Evolutionary conservation across 1,140 invertebrate species (phyloP).

Genomic region (Dinoponera quadriceps): DNA sequence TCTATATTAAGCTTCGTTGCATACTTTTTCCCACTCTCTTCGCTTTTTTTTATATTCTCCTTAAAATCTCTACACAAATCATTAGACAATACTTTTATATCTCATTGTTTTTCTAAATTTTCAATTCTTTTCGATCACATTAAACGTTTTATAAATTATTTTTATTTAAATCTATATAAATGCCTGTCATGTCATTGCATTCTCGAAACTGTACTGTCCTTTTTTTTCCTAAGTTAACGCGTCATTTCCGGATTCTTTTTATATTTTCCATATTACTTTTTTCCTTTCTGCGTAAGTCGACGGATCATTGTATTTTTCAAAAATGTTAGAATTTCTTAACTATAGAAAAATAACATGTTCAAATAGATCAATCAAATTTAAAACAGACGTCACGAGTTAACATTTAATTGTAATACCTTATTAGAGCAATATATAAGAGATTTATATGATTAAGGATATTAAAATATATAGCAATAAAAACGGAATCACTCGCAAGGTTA

Average conservation of each 20-base stretch:
- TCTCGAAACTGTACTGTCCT: neutral
- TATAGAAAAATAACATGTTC: too few relatives aligned
- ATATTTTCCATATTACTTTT: neutral
- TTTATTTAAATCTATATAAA: neutral
- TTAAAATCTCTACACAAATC: too few relatives aligned
- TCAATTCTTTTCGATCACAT: too few relatives aligned
- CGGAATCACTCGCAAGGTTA: neutral
- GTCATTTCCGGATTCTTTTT: neutral
- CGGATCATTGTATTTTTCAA: neutral
- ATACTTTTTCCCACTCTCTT: neutral
- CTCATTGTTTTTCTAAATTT: too few relatives aligned
- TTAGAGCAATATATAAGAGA: neutral
- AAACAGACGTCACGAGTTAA: neutral
- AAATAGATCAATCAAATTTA: neutral
- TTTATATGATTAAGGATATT: slow-evolving; percentile 8
- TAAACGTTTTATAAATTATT: neutral
- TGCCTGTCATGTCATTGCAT: neutral
- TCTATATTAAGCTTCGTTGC: neutral
- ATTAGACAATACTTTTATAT: too few relatives aligned
- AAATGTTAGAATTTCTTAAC: neutral
- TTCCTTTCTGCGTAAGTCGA: neutral
- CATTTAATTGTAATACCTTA: slow-evolving; percentile 4
- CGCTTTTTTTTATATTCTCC: too few relatives aligned
- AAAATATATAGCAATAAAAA: neutral
- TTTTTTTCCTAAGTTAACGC: neutral